Percentiles rank a stretch among this genome's conserved stretches.
Evolutionary conservation across 2,797 vertebrate genomes (phyloP).

Genomic region (Anguilla pacifica): DNA sequence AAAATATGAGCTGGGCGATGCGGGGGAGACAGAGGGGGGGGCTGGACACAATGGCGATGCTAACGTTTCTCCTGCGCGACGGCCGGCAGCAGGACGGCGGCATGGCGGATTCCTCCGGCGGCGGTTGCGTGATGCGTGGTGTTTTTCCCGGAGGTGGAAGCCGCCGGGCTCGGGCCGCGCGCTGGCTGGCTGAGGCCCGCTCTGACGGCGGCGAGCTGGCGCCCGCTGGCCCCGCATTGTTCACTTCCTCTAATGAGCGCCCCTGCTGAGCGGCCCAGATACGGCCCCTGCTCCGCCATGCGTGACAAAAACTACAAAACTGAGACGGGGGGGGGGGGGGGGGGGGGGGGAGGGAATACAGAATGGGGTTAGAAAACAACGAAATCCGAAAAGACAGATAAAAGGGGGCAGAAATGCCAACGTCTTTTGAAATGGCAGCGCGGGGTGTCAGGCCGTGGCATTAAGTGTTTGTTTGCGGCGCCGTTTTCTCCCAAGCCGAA

Average conservation of each 20-base stretch:
- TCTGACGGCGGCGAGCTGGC: conserved; percentile 3
- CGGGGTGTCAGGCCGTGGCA: neutral
- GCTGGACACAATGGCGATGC: neutral
- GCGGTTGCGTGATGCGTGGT: neutral
- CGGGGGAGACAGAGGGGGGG: neutral
- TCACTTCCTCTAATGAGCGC: conserved; percentile 22
- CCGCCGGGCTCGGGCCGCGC: neutral
- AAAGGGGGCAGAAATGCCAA: neutral
- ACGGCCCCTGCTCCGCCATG: neutral
- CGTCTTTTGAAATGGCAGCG: neutral
- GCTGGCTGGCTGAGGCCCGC: neutral
- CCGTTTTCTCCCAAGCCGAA: neutral
- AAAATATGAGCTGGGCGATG: neutral
- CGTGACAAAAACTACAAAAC: neutral
- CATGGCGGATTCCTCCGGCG: neutral
- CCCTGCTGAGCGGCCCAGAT: conserved; percentile 7
- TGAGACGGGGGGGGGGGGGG: neutral
- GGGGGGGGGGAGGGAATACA: too few relatives aligned
- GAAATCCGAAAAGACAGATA: neutral
- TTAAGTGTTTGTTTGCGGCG: neutral
- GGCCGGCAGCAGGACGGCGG: neutral
- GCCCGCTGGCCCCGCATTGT: neutral
- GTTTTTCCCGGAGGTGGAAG: neutral
- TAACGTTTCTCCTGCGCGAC: neutral
- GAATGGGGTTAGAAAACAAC: neutral